These are phyloP conservation scores for Octopus bimaculoides DNA, from an alignment of 1,140 invertebrate species.

Conservation along the genomic window DNA sequence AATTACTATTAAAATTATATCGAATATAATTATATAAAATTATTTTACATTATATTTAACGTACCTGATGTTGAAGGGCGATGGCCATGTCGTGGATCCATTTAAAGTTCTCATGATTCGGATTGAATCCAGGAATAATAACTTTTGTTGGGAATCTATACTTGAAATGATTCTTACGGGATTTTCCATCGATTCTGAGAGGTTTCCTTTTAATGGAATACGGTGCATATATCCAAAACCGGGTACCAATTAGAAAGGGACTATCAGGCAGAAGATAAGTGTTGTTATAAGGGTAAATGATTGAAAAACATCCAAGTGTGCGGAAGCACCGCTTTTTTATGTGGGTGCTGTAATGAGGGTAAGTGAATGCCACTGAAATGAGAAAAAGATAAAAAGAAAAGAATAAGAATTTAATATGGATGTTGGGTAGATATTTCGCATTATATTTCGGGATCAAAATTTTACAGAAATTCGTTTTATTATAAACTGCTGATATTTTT, in stretches of 20 bases:
- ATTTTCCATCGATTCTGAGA: neutral
- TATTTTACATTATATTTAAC: neutral
- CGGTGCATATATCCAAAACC: neutral
- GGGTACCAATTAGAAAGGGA: neutral
- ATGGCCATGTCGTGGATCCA: constrained; percentile 68
- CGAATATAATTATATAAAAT: neutral
- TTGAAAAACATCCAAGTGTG: neutral
- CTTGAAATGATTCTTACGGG: constrained; percentile 21
- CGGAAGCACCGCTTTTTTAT: neutral
- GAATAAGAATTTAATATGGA: too few relatives aligned
- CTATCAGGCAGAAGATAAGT: neutral
- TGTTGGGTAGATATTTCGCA: too few relatives aligned
- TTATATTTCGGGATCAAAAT: too few relatives aligned
- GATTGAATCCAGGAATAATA: constrained; percentile 93
- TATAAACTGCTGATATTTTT: too few relatives aligned
- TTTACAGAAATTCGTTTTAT: too few relatives aligned
- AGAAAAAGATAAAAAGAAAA: too few relatives aligned
- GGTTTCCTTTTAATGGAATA: constrained; percentile 1
- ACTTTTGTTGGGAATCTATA: constrained; percentile 63
- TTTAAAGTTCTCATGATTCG: constrained; percentile 74
- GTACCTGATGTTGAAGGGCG: constrained; percentile 38
- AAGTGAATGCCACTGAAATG: too few relatives aligned
- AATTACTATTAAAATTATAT: neutral
- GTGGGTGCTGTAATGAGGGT: neutral
- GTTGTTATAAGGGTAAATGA: neutral